Percentiles rank a stretch among this genome's conserved stretches.
Conservation (phyloP, 1,140 invertebrate species). For the Drosophila pandora region DNA sequence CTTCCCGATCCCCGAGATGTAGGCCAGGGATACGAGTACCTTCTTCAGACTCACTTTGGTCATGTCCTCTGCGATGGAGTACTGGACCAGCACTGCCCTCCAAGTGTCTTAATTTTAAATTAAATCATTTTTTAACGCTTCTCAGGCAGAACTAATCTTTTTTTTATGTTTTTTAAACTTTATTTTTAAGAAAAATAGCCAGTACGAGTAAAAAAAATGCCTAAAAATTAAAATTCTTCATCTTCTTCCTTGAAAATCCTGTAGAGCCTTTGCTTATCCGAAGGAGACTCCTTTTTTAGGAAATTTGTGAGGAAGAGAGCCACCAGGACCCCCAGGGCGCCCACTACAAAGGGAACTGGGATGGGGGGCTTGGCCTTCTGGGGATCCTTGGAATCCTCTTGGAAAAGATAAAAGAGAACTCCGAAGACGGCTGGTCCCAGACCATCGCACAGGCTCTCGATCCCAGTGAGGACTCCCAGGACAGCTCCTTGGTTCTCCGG, state of each 20-base stretch:
- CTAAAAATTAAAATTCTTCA: background rate
- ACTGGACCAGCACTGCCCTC: background rate
- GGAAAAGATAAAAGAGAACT: slow-evolving; percentile 98
- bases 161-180: background rate
- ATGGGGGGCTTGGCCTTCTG: slow-evolving; percentile 86
- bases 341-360: slow-evolving; percentile 99
- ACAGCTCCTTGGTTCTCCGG: slow-evolving; percentile 98
- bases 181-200: no score
- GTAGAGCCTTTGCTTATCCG: slow-evolving; percentile 2
- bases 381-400: slow-evolving; percentile 96
- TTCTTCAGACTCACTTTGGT: background rate
- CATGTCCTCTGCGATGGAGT: background rate
- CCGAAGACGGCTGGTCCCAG: slow-evolving; percentile 98
- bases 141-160: background rate
- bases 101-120: background rate
- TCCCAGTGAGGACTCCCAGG: slow-evolving; percentile 98
- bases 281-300: slow-evolving; percentile 84
- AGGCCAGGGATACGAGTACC: background rate
- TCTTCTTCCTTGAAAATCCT: background rate
- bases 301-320: slow-evolving; percentile 96
- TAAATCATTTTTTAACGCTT: background rate
- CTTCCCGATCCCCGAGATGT: slow-evolving; percentile 92
- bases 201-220: background rate
- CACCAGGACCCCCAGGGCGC: slow-evolving; percentile 96
- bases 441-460: slow-evolving; percentile 96